phyloP scores from a whole-genome alignment of 2,113 vertebrate species.

The Gobius niger region DNA sequence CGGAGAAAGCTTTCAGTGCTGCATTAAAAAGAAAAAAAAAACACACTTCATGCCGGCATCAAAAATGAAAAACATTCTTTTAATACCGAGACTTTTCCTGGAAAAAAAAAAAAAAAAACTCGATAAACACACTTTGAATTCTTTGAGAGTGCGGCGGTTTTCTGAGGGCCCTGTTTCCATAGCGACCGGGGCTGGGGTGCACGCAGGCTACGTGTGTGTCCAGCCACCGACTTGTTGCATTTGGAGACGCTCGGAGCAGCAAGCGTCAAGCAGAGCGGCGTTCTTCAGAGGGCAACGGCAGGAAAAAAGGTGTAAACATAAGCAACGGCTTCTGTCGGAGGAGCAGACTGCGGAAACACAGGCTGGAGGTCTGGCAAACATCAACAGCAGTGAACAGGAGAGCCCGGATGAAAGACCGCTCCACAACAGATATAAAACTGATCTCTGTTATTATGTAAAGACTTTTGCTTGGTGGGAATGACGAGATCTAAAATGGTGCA shows the following conservation, averaged over 20 bases:
- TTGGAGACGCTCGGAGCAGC: conserved; percentile 39
- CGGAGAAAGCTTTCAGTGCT: conserved; percentile 6
- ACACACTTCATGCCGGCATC: conserved; percentile 38
- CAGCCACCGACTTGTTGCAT: conserved; percentile 63
- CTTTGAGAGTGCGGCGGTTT: conserved; percentile 56
- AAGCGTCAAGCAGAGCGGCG: conserved; percentile 34
- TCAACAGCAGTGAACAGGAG: too few relatives aligned
- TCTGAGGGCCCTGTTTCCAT: conserved; percentile 70
- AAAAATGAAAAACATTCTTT: conserved; percentile 31
- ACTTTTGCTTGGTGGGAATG: too few relatives aligned
- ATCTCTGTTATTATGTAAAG: too few relatives aligned
- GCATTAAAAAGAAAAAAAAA: conserved; percentile 19
- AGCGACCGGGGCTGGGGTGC: conserved; percentile 52
- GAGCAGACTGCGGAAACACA: background rate
- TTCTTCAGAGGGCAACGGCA: conserved; percentile 34
- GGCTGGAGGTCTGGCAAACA: too few relatives aligned
- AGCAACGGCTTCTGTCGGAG: background rate
- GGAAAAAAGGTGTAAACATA: background rate
- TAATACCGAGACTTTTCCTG: conserved; percentile 26
- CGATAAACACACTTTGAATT: conserved; percentile 48
- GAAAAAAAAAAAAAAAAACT: conserved; percentile 29
- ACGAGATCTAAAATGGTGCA: too few relatives aligned
- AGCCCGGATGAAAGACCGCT: too few relatives aligned
- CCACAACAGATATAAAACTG: too few relatives aligned
- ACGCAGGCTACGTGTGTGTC: conserved; percentile 41